phyloP scores from a whole-genome alignment of 2,797 vertebrate species.

The Rhyacichthys aspro region DNA sequence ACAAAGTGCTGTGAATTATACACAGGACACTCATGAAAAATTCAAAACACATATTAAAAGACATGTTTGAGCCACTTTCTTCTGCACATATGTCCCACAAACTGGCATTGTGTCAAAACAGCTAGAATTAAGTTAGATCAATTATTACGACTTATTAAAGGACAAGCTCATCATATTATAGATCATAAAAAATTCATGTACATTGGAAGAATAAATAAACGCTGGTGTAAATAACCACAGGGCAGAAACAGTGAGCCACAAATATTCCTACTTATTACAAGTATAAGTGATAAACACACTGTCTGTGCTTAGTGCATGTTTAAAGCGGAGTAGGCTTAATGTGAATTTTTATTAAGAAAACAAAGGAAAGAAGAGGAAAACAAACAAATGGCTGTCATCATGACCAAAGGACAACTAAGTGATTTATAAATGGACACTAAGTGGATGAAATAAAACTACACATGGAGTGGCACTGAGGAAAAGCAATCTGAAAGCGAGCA shows the following conservation, averaged over 20 bases:
- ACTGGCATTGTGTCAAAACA: not conserved
- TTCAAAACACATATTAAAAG: not conserved
- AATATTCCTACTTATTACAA: conserved; percentile 18
- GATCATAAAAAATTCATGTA: conserved; percentile 11
- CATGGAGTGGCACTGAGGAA: too few species aligned
- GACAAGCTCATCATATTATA: conserved; percentile 14
- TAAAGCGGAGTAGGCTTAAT: conserved; percentile 11
- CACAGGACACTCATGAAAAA: conserved; percentile 22
- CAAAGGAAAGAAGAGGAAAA: conserved; percentile 1
- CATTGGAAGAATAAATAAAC: conserved; percentile 20
- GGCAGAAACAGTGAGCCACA: conserved; percentile 13
- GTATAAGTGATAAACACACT: conserved; percentile 19
- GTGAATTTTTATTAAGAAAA: conserved; percentile 13
- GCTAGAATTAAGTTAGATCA: conserved; percentile 18
- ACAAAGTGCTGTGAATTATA: conserved; percentile 23
- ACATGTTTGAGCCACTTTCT: conserved; percentile 6
- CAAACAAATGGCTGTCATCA: not conserved
- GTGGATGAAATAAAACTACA: too few species aligned
- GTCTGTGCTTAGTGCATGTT: conserved; percentile 6
- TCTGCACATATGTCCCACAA: conserved; percentile 1
- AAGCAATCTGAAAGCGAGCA: not conserved
- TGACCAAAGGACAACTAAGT: conserved; percentile 1
- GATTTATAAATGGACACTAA: not conserved
- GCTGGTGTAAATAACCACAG: conserved; percentile 25
- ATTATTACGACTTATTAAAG: conserved; percentile 20